Conservation (phyloP, 1,140 invertebrate species). For the Cyclargus thomasi region DNA sequence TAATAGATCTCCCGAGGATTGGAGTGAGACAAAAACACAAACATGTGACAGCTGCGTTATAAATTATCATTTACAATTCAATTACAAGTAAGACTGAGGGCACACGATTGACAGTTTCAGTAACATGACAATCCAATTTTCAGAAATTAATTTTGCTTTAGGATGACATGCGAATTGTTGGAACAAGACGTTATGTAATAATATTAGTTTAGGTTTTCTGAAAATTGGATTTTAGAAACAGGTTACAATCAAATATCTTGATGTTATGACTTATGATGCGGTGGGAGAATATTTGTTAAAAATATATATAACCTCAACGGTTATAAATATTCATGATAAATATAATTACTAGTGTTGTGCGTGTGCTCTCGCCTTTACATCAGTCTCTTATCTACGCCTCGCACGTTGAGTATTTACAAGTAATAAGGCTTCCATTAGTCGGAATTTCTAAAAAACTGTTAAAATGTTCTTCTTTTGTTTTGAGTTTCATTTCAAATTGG, state of each 20-base stretch:
- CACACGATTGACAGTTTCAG: conserved; percentile 1
- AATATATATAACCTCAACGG: neutral
- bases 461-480: neutral
- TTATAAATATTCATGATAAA: conserved; percentile 4
- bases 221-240: neutral
- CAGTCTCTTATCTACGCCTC: conserved; percentile 11
- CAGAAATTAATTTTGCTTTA: neutral
- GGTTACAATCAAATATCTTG: neutral
- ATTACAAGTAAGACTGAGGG: conserved; percentile 35
- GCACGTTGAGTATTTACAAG: neutral
- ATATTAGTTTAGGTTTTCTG: neutral
- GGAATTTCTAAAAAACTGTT: neutral
- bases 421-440: neutral
- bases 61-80: conserved; percentile 53
- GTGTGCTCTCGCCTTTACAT: conserved; percentile 7
- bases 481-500: neutral
- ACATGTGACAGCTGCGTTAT: conserved; percentile 37
- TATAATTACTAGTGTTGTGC: neutral
- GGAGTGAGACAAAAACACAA: conserved; percentile 29
- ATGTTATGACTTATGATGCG: neutral
- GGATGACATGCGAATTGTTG: too few species aligned
- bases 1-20: neutral
- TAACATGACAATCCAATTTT: neutral
- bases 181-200: neutral
- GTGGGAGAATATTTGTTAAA: neutral